Percentiles rank a stretch among this genome's conserved stretches.
phyloP scores from a whole-genome alignment of 2,113 vertebrate genomes.

The Ammodytes marinus region DNA sequence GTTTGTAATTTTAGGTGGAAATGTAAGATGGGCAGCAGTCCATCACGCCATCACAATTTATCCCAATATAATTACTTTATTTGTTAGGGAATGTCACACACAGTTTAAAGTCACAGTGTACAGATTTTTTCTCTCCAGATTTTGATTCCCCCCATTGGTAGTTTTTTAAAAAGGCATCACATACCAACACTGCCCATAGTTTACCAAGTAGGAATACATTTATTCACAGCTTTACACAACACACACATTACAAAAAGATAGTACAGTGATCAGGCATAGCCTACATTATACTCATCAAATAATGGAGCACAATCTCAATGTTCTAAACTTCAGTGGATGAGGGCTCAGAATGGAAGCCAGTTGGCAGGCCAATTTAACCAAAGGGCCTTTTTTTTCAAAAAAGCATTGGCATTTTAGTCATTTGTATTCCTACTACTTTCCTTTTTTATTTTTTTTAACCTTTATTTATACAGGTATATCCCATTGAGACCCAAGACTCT shows the following conservation, averaged over 20 bases:
- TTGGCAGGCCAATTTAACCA: background rate
- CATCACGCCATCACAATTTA: background rate
- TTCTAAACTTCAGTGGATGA: background rate
- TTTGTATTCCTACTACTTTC: background rate
- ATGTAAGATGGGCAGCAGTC: background rate
- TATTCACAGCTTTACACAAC: slow-evolving; percentile 1
- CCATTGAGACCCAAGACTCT: too few relatives aligned
- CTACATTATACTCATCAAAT: background rate
- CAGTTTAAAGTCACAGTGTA: background rate
- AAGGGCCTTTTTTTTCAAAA: background rate
- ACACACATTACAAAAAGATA: background rate
- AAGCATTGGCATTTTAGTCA: background rate
- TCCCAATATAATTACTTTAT: background rate
- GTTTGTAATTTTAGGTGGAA: background rate
- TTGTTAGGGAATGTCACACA: background rate
- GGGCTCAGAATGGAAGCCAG: background rate
- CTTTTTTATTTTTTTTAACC: too few relatives aligned
- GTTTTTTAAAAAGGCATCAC: background rate
- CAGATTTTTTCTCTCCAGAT: background rate
- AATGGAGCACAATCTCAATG: background rate
- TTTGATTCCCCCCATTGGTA: background rate
- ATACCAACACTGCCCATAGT: background rate
- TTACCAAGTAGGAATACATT: background rate
- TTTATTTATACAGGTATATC: too few relatives aligned
- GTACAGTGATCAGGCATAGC: background rate